Base-by-base conservation (phyloP, 2,888 invertebrate species). In the Plebejus argus region DNA sequence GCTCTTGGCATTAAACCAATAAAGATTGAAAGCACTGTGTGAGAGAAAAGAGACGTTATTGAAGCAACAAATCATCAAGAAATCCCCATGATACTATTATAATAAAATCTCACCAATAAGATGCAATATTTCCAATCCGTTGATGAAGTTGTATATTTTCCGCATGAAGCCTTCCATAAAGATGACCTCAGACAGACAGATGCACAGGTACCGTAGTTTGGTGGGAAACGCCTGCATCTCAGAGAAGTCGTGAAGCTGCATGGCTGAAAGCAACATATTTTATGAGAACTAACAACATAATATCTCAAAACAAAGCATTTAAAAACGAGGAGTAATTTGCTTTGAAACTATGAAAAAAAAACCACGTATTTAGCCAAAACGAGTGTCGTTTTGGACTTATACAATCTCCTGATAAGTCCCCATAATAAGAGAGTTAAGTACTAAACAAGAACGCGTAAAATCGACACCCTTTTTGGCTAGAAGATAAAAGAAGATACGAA, bases 91-190 rank as follows among this genome's bases (percentile, higher is more conserved):
- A 53, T 53, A 5, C 3, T n/a, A 7, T 39, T 39, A 4, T 4
- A 58, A 74, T 70, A 77, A 28, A 79, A 76, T 8, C 87, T 85
- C 84, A 97, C 98, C 99, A 86, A 99, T 98, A 78, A 99, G 95
- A 92, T 99, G 99, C 77, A 99, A 94, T 78, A 99, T 98, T 94
- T 99, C 99, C 78, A 99, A 92, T 5, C 99, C 99, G 83, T 99
- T 99, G 86, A 99, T 99, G 86, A 99, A 99, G 90, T 99, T 99
- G 92, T 99, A 99, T 81, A 99, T 99, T 92, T 99, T 99, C 82
- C 99, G 94, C 98, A 99, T 99, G 89, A 99, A 99, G 18, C 99
- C 99, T 89, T 99, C 99, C 97, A 99, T 98, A 94, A 99, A 99
- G 91, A 99, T 99, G 81, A 99, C 99, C 91, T 99, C 99, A 0